These are phyloP conservation scores for Samia ricini DNA, from an alignment of 1,140 invertebrate genomes.

Conservation along the genomic window DNA sequence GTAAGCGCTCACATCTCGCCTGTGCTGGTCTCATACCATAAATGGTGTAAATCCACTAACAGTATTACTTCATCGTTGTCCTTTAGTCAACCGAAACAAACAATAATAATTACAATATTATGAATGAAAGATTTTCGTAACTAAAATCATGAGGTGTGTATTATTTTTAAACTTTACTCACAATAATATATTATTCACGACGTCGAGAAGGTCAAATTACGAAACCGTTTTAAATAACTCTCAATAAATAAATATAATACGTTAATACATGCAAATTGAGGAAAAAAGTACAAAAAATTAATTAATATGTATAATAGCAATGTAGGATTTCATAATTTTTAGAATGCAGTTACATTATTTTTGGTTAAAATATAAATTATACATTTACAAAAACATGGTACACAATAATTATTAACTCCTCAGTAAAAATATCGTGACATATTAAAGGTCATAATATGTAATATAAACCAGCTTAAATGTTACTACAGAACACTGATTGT, in stretches of 20 bases:
- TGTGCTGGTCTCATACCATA: slow-evolving; percentile 65
- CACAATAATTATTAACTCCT: too few species aligned
- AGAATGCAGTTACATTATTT: too few species aligned
- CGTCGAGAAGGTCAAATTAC: background rate
- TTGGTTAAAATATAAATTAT: too few species aligned
- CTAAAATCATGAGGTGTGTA: background rate
- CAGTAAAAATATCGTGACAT: too few species aligned
- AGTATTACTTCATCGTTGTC: slow-evolving; percentile 37
- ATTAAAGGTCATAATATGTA: too few species aligned
- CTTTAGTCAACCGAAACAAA: slow-evolving; percentile 18
- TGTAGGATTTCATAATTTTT: too few species aligned
- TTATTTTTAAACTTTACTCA: background rate
- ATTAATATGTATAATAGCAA: too few species aligned
- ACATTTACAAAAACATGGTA: too few species aligned
- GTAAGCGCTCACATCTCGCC: slow-evolving; percentile 70
- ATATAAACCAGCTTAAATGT: too few species aligned
- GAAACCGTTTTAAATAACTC: background rate
- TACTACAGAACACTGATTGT: too few species aligned
- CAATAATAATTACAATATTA: slow-evolving; percentile 5
- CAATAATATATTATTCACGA: background rate
- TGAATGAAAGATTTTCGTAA: slow-evolving; percentile 1
- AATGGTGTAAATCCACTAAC: slow-evolving; percentile 55
- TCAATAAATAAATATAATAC: background rate
- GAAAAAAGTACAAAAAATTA: background rate
- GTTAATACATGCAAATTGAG: background rate